Conservation (phyloP, 1,140 invertebrate genomes). For the Medauroidea extradentata region DNA sequence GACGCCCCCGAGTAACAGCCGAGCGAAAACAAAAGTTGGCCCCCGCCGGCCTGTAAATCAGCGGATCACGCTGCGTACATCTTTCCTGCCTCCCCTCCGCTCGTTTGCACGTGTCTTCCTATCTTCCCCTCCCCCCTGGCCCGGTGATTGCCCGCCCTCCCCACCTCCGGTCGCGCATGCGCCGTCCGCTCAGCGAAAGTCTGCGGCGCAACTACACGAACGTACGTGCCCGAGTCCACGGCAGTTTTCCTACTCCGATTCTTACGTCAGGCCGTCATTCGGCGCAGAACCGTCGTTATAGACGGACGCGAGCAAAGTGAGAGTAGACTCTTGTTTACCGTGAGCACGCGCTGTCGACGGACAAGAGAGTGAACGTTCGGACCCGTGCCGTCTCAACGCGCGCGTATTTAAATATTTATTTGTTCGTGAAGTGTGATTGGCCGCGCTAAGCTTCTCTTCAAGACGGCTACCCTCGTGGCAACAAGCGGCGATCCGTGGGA, state of each 20-base stretch:
- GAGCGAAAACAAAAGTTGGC: too few relatives aligned
- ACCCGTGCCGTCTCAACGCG: background rate
- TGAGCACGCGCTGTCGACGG: background rate
- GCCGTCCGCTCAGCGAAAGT: too few relatives aligned
- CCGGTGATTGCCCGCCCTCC: too few relatives aligned
- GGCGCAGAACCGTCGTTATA: conserved; percentile 8
- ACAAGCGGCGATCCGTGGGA: conserved; percentile 5
- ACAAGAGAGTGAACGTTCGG: background rate
- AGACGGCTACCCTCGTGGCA: conserved; percentile 2
- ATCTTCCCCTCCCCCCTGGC: too few relatives aligned
- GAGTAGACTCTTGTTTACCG: too few relatives aligned
- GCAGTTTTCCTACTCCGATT: conserved; percentile 8
- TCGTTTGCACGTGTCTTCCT: too few relatives aligned
- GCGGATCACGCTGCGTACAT: too few relatives aligned
- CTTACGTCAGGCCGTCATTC: conserved; percentile 13
- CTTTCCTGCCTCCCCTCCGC: too few relatives aligned
- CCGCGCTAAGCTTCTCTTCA: background rate
- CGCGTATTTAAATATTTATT: background rate
- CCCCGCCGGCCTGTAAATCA: too few relatives aligned
- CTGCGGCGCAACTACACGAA: background rate
- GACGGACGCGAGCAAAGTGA: too few relatives aligned
- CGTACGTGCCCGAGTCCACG: conserved; percentile 1
- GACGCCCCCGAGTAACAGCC: too few relatives aligned
- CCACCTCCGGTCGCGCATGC: too few relatives aligned
- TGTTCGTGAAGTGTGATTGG: conserved; percentile 3